Evolutionary conservation across 1,140 invertebrate genomes (phyloP).

Genomic region (Brachionus calyciflorus): DNA sequence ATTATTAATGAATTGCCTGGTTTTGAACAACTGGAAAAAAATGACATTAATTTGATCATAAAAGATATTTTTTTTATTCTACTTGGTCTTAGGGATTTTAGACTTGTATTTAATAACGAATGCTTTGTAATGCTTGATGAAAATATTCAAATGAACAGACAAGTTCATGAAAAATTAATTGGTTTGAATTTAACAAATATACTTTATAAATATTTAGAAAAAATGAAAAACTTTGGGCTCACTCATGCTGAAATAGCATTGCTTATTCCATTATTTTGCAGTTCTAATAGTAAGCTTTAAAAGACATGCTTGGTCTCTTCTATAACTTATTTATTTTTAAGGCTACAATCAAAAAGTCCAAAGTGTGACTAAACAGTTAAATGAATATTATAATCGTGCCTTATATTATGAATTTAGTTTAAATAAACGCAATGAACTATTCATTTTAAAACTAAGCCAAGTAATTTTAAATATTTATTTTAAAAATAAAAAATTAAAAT

Average conservation of each 20-base stretch:
- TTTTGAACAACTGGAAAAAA: neutral
- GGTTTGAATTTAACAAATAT: neutral
- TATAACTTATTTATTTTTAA: neutral
- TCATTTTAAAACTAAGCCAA: too few species aligned
- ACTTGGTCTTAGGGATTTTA: neutral
- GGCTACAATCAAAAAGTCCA: neutral
- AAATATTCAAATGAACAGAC: too few species aligned
- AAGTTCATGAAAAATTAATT: neutral
- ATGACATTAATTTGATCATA: neutral
- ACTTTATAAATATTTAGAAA: neutral
- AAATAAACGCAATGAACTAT: neutral
- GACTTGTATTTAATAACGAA: neutral
- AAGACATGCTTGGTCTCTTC: neutral
- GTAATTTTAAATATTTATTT: too few species aligned
- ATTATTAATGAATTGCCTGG: neutral
- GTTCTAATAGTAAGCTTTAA: too few species aligned
- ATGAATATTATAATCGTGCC: neutral
- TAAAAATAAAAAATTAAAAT: too few species aligned
- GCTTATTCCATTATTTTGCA: too few species aligned
- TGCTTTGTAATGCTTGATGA: conserved; percentile 2
- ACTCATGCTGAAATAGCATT: too few species aligned
- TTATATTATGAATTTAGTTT: neutral
- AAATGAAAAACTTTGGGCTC: too few species aligned
- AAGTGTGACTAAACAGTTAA: neutral
- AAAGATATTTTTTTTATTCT: neutral